Conservation (phyloP, 2,797 vertebrate genomes). For the Enteromius argenteus region DNA sequence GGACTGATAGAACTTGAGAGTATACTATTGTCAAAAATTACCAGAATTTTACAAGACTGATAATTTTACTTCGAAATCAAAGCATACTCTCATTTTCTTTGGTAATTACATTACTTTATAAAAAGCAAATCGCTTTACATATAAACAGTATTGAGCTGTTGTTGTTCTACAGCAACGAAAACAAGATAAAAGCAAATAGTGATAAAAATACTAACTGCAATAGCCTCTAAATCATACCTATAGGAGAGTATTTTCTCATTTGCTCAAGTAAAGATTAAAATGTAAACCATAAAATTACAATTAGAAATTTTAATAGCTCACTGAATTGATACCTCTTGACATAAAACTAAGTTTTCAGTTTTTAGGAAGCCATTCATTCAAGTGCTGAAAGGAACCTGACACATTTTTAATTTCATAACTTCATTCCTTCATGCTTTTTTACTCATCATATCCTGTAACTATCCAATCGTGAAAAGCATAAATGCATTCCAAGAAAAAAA, state of each 20-base stretch:
- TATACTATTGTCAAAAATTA: neutral
- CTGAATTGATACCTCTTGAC: neutral
- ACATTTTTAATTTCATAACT: conserved; percentile 7
- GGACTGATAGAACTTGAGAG: no score
- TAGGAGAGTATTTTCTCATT: neutral
- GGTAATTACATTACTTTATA: neutral
- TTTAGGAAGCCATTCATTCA: neutral
- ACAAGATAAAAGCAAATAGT: neutral
- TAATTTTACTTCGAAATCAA: neutral
- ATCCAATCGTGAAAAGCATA: conserved; percentile 1
- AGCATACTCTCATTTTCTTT: neutral
- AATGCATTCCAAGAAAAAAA: neutral
- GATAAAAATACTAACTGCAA: neutral
- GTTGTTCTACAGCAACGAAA: neutral
- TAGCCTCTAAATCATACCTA: neutral
- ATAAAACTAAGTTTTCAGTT: neutral
- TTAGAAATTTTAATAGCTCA: neutral
- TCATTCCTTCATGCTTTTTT: neutral
- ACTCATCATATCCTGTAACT: conserved; percentile 1
- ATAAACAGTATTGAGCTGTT: neutral
- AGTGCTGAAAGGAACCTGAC: neutral
- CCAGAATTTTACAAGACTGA: neutral
- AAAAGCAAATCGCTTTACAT: neutral
- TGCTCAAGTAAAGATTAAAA: neutral
- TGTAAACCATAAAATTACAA: neutral